Evolutionary conservation across 53 echinoderm and acorn worm genomes (phyloP).

Genomic region (Paelopatides confundens): DNA sequence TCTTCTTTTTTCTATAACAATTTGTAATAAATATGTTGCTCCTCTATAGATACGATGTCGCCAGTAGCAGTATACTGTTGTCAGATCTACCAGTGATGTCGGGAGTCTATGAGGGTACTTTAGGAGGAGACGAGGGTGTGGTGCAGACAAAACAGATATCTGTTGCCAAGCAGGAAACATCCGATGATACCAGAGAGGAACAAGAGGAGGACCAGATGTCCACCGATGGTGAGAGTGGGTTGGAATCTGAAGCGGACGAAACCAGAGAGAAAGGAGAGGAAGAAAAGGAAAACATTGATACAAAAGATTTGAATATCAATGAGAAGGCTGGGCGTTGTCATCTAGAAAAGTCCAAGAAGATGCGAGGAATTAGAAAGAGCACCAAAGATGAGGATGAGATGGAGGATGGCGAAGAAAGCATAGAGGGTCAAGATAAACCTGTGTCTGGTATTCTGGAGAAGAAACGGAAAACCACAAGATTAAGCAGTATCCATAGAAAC

Average conservation of each 20-base stretch:
- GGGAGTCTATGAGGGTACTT: no score
- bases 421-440: constrained; percentile 2
- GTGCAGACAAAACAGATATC: not conserved
- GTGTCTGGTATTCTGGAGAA: not conserved
- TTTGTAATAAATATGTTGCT: no score
- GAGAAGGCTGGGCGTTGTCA: not conserved
- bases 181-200: not conserved
- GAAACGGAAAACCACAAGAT: no score
- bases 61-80: no score
- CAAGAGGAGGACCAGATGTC: not conserved
- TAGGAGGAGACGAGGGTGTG: not conserved
- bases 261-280: not conserved
- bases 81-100: no score
- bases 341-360: not conserved
- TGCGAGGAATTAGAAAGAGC: no score
- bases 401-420: constrained; percentile 20
- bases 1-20: no score
- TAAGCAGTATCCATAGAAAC: no score
- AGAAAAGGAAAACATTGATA: constrained; percentile 7
- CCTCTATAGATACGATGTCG: no score
- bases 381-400: constrained; percentile 3
- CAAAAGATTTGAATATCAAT: not conserved
- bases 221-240: constrained; percentile 33
- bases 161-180: not conserved
- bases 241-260: constrained; percentile 28